A percentile compares a stretch with the other conserved stretches of the same genome.
These are phyloP conservation scores for Syngnathoides biaculeatus DNA, from an alignment of 2,113 vertebrate genomes.

Conservation along the genomic window DNA sequence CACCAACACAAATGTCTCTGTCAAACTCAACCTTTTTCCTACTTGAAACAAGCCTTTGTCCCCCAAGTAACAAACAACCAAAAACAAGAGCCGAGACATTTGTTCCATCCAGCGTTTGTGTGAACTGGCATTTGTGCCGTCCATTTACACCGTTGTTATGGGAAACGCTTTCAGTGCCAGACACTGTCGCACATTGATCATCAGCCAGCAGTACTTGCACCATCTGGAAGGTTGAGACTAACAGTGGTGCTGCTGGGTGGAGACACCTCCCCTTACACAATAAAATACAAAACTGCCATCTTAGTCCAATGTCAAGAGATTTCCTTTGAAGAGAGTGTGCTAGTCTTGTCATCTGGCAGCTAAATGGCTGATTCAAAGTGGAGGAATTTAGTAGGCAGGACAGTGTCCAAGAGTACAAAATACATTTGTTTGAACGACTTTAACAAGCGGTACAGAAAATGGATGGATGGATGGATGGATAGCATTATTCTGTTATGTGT, in stretches of 20 bases:
- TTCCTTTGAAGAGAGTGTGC: neutral
- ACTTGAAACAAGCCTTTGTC: slow-evolving; percentile 68
- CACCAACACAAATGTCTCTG: slow-evolving; percentile 57
- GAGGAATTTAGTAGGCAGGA: neutral
- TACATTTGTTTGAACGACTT: neutral
- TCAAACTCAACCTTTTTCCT: slow-evolving; percentile 47
- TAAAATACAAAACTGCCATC: neutral
- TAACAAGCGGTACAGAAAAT: neutral
- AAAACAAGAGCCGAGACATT: slow-evolving; percentile 53
- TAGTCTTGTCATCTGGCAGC: neutral
- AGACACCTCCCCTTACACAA: slow-evolving; percentile 20
- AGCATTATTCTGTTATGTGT: neutral
- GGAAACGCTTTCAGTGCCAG: slow-evolving; percentile 50
- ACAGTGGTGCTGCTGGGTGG: slow-evolving; percentile 10
- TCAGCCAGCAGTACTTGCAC: slow-evolving; percentile 24
- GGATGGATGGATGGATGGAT: too few relatives aligned
- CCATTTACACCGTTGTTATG: slow-evolving; percentile 53
- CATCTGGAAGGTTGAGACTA: slow-evolving; percentile 29
- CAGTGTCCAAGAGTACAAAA: neutral
- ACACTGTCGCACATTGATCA: slow-evolving; percentile 24
- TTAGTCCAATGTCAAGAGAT: neutral
- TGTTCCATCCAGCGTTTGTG: slow-evolving; percentile 32
- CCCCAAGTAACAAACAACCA: slow-evolving; percentile 55
- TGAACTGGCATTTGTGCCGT: slow-evolving; percentile 30
- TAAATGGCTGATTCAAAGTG: neutral